A percentile compares a stretch with the other conserved stretches of the same genome.
Evolutionary conservation across 2,888 invertebrate species (phyloP).

Genomic region (Diadegma fenestrale): DNA sequence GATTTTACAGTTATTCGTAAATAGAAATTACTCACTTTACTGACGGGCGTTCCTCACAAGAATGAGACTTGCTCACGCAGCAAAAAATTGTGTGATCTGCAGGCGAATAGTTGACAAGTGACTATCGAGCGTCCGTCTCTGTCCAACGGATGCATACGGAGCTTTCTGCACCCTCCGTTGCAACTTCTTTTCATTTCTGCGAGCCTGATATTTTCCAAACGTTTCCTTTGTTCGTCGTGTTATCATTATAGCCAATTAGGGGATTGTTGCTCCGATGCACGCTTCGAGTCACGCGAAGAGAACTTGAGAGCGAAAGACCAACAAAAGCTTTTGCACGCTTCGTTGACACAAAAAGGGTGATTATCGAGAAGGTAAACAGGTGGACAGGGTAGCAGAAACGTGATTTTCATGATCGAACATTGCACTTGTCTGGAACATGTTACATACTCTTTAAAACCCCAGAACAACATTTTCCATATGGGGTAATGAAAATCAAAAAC

Average conservation of each 20-base stretch:
- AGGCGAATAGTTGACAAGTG: not conserved
- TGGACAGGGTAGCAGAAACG: conserved; percentile 76
- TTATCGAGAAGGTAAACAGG: conserved; percentile 76
- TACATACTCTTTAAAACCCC: no score
- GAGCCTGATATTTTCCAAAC: conserved; percentile 82
- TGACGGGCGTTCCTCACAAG: not conserved
- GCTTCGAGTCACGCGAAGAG: conserved; percentile 49
- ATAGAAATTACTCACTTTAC: not conserved
- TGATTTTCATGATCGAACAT: conserved; percentile 49
- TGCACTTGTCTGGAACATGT: conserved; percentile 35
- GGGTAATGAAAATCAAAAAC: not conserved
- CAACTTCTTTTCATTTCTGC: conserved; percentile 78
- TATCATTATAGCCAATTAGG: conserved; percentile 80
- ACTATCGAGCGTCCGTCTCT: conserved; percentile 9
- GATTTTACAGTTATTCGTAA: not conserved
- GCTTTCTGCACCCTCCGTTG: conserved; percentile 42
- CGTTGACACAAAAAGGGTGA: conserved; percentile 76
- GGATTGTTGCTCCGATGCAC: conserved; percentile 68
- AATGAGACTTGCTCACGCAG: not conserved
- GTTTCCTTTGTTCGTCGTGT: conserved; percentile 83
- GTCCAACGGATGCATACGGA: conserved; percentile 20
- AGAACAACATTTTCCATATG: not conserved
- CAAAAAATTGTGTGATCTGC: not conserved
- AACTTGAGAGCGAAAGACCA: conserved; percentile 27
- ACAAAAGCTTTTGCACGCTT: conserved; percentile 64